Percentiles rank a stretch among this genome's conserved stretches.
Evolutionary conservation across 2,888 invertebrate genomes (phyloP).

Genomic region (Trissolcus brochymenae): DNA sequence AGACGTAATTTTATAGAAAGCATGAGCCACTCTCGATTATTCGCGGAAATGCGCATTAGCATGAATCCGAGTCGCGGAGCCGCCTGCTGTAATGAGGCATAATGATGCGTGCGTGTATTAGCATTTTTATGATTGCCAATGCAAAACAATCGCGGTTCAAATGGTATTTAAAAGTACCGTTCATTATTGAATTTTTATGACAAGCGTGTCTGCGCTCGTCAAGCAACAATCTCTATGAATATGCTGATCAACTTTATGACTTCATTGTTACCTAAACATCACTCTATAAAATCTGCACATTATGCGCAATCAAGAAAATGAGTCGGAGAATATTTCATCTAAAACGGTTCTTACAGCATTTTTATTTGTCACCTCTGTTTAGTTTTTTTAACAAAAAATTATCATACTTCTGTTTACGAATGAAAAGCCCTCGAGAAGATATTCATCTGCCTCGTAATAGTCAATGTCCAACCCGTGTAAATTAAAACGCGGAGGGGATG

Average conservation of each 20-base stretch:
- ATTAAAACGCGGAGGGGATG: conserved; percentile 19
- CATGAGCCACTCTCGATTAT: conserved; percentile 42
- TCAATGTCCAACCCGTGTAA: conserved; percentile 12
- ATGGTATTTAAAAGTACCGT: conserved; percentile 51
- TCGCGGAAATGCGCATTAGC: conserved; percentile 47
- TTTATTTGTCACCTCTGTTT: too few species aligned
- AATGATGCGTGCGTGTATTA: conserved; percentile 34
- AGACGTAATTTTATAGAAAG: conserved; percentile 14
- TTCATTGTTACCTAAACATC: conserved; percentile 46
- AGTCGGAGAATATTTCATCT: conserved; percentile 9
- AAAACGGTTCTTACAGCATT: conserved; percentile 15
- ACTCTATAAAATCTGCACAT: conserved; percentile 19
- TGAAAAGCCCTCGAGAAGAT: neutral
- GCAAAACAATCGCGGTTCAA: conserved; percentile 40
- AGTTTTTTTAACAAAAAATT: too few species aligned
- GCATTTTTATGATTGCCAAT: conserved; percentile 40
- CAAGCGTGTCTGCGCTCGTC: conserved; percentile 28
- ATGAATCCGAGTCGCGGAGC: conserved; percentile 37
- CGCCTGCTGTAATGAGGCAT: conserved; percentile 29
- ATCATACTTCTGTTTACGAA: neutral
- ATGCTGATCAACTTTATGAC: conserved; percentile 48
- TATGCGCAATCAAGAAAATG: conserved; percentile 9
- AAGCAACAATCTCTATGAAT: conserved; percentile 33
- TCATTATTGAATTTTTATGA: conserved; percentile 45
- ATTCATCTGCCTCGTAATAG: conserved; percentile 12